These are phyloP conservation scores for Phasia obesa DNA, from an alignment of 2,888 invertebrate genomes.

Conservation along the genomic window DNA sequence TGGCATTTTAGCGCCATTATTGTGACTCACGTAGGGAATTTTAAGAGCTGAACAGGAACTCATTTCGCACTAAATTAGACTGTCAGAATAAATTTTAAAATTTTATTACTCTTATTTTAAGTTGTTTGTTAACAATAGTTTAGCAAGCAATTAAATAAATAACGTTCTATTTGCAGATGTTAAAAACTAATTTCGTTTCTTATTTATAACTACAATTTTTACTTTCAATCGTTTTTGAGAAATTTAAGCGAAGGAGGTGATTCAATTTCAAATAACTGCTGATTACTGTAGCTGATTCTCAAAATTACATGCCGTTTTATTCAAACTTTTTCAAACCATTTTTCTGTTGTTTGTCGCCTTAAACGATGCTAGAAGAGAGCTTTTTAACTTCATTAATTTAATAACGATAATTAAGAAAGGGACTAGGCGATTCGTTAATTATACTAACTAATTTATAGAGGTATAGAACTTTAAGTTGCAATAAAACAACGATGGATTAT, in stretches of 20 bases:
- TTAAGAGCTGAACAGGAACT: conserved; percentile 38
- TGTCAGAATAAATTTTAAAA: conserved; percentile 2
- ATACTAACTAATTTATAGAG: too few species aligned
- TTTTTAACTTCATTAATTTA: conserved; percentile 26
- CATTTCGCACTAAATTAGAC: conserved; percentile 35
- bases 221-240: too few species aligned
- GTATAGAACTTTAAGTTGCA: too few species aligned
- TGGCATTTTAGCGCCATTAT: conserved; percentile 79
- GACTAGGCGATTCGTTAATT: neutral
- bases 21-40: conserved; percentile 76
- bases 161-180: too few species aligned
- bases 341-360: conserved; percentile 9
- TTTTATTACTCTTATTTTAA: neutral
- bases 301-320: neutral
- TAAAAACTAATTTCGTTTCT: too few species aligned
- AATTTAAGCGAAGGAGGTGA: neutral
- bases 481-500: too few species aligned
- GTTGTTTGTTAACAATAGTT: too few species aligned
- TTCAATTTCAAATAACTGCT: conserved; percentile 49
- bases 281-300: conserved; percentile 34
- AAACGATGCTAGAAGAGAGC: conserved; percentile 26
- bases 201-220: too few species aligned
- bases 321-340: neutral
- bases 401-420: neutral
- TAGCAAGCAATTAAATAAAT: too few species aligned